Conservation (phyloP, 23 tunicate species). For the Halocynthia aurantium region DNA sequence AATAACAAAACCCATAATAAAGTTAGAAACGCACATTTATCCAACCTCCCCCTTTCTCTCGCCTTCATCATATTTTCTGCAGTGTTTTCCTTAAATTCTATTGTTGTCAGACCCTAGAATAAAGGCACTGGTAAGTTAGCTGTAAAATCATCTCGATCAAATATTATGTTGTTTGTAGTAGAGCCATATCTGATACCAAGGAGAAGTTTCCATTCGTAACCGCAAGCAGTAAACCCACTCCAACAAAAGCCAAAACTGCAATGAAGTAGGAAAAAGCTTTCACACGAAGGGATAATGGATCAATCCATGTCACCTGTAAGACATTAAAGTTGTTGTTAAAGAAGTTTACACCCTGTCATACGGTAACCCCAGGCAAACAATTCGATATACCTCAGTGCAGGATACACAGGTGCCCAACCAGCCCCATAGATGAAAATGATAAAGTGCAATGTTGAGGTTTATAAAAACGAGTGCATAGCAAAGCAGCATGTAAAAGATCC, state of each 20-base stretch:
- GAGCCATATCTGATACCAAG: background rate
- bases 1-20: background rate
- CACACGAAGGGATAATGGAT: constrained; percentile 1
- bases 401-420: constrained; percentile 18
- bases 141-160: no score
- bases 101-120: constrained; percentile 17
- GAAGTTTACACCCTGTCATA: background rate
- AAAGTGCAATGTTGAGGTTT: constrained; percentile 10
- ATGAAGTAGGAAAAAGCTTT: constrained; percentile 13
- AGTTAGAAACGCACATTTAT: background rate
- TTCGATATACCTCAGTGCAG: constrained; percentile 15
- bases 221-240: constrained; percentile 1
- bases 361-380: no score
- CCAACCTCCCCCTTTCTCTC: constrained; percentile 7
- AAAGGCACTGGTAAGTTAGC: background rate
- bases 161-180: no score
- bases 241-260: constrained; percentile 21
- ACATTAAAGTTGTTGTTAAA: background rate
- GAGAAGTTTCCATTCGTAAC: constrained; percentile 8
- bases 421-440: constrained; percentile 20
- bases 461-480: constrained; percentile 15
- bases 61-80: background rate
- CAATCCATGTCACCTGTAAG: background rate
- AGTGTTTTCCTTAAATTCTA: constrained; percentile 11
- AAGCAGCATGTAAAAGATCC: constrained; percentile 14